phyloP scores from a whole-genome alignment of 2,888 invertebrate species.

The Tipula lateralis region DNA sequence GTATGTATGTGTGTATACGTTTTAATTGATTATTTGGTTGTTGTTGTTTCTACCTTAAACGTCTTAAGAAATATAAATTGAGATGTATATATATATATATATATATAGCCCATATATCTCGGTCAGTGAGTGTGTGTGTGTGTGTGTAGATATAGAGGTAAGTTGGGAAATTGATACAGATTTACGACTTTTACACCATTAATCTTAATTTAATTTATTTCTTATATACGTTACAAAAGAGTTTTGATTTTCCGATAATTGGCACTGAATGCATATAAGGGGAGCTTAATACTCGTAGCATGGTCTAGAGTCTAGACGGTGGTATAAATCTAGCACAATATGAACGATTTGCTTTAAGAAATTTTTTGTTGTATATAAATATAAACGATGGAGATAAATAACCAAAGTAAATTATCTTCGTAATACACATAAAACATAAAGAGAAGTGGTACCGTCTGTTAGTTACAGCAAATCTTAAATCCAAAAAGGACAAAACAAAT shows the following conservation, averaged over 20 bases:
- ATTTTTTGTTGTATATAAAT: neutral
- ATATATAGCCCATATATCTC: neutral
- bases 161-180: neutral
- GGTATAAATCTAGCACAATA: neutral
- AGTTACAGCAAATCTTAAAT: neutral
- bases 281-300: neutral
- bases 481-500: neutral
- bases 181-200: neutral
- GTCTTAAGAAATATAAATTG: neutral
- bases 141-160: neutral
- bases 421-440: neutral
- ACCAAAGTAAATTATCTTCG: neutral
- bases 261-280: neutral
- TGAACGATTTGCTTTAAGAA: no score
- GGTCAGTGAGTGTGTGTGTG: no score
- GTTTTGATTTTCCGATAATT: neutral
- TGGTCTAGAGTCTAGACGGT: neutral
- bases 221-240: neutral
- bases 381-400: neutral
- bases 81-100: neutral
- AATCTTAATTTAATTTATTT: slow-evolving; percentile 5
- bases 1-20: neutral
- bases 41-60: neutral
- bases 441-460: neutral
- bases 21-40: neutral